These are phyloP conservation scores for Trissoscelio sp. DNA, from an alignment of 2,888 invertebrate species.

Conservation along the genomic window DNA sequence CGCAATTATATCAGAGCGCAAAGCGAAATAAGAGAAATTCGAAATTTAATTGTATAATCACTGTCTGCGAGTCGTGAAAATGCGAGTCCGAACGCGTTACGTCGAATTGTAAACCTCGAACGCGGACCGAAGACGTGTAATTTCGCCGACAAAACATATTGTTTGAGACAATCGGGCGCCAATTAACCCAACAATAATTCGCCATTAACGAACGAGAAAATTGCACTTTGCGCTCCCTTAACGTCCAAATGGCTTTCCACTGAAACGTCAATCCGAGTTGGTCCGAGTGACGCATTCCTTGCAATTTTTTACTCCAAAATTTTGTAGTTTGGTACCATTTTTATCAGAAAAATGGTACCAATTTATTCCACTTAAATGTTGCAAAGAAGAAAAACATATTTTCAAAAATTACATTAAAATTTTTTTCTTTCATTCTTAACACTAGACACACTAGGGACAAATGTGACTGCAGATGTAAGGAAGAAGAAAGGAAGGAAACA, in stretches of 20 bases:
- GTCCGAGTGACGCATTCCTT: background rate
- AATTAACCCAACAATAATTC: slow-evolving; percentile 50
- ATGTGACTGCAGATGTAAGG: too few relatives aligned
- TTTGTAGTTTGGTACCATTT: too few relatives aligned
- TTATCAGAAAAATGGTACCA: too few relatives aligned
- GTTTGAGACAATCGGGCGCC: slow-evolving; percentile 22
- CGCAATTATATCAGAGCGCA: slow-evolving; percentile 30
- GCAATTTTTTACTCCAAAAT: background rate
- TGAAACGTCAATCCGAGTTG: slow-evolving; percentile 6
- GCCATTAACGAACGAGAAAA: slow-evolving; percentile 47
- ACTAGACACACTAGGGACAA: too few relatives aligned
- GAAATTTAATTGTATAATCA: slow-evolving; percentile 63
- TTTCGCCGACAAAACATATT: slow-evolving; percentile 46
- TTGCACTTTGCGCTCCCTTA: slow-evolving; percentile 51
- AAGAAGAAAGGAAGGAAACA: background rate
- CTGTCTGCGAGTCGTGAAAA: slow-evolving; percentile 45
- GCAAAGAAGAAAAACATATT: too few relatives aligned
- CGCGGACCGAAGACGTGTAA: slow-evolving; percentile 29
- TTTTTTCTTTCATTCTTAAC: too few relatives aligned
- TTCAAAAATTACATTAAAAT: too few relatives aligned
- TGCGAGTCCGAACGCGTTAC: slow-evolving; percentile 28
- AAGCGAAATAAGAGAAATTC: slow-evolving; percentile 62
- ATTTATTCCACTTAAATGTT: too few relatives aligned
- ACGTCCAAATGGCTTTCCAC: slow-evolving; percentile 34
- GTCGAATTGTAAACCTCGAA: slow-evolving; percentile 20